Base-by-base conservation (phyloP, 2,888 invertebrate genomes). In the Belgica antarctica region DNA sequence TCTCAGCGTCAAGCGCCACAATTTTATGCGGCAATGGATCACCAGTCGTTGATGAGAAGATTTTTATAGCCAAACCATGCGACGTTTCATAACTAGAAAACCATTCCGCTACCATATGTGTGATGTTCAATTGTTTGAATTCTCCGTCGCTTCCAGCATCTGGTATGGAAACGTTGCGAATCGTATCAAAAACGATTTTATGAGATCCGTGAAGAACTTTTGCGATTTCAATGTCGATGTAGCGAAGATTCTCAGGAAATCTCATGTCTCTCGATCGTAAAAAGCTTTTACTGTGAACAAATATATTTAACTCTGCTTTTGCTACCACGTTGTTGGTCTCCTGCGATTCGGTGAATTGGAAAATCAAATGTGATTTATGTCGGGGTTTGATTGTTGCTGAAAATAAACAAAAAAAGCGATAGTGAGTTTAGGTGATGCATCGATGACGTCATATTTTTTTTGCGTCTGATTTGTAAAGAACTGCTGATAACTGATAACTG, bases 61-160 rank as follows among this genome's bases (percentile, higher is more conserved):
- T 86, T 78, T 88, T 89, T 73, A 94, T 84, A 22, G 90, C 85
- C 75, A 94, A 86, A 46, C 91, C 92, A 74, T 89, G 84, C 77
- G 89, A 89, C 75, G 88, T 87, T 71, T 87, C 82, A 1, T 89
- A 88, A 77, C 87, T 83, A 73, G 86, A 86, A 78, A 89, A 87
- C 88, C 92, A 92, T 74, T 89, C 88, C 62, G 85, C 84, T 34
- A 92, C 87, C 81, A 91, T 85, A 59, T 85, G 85, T 57, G 88
- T 87, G 5, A 92, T 82, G 75, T 92, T 90, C 63, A 92, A 81
- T 74, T 86, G 86, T 72, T 91, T 80, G 91, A 91, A 92, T 69
- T 77, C 74, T 0, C 80, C 81, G 25, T 74, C 71, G n/a, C 74
- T 72, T 8, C 25, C 57, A 1, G 77, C 78, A 1, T 73, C 72